A percentile compares a stretch with the other conserved stretches of the same genome.
These are phyloP conservation scores for Muscicapa comitata DNA, from an alignment of 2,797 vertebrate genomes.

Conservation along the genomic window DNA sequence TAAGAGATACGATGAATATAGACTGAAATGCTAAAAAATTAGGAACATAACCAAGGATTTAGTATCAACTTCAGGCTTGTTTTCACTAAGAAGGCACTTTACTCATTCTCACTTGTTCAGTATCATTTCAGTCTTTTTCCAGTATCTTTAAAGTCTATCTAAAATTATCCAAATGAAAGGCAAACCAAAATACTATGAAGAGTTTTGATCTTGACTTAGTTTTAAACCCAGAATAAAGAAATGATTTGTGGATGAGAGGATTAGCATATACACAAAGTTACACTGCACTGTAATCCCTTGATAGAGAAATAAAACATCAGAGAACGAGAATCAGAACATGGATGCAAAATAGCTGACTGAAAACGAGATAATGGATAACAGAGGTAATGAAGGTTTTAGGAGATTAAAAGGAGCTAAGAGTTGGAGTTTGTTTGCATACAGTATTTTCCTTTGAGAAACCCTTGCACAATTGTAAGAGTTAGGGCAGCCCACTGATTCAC, in stretches of 20 bases:
- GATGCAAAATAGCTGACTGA: neutral
- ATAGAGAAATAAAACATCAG: neutral
- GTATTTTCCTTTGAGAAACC: neutral
- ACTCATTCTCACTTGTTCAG: neutral
- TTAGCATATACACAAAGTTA: neutral
- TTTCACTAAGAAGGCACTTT: neutral
- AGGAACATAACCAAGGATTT: neutral
- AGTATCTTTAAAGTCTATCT: neutral
- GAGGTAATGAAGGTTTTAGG: neutral
- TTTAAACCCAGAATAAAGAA: neutral
- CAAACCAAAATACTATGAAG: neutral
- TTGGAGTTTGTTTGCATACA: neutral
- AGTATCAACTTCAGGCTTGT: neutral
- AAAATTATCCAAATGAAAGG: neutral
- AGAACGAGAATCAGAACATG: neutral
- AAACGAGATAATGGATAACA: neutral
- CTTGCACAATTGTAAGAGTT: neutral
- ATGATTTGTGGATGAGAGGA: neutral
- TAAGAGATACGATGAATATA: neutral
- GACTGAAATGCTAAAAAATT: neutral
- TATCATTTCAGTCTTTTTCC: neutral
- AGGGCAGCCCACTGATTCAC: neutral
- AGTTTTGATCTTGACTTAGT: neutral
- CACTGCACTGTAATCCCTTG: neutral
- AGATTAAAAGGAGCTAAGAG: neutral